Evolutionary conservation across 1,140 invertebrate genomes (phyloP).

Genomic region (Leptinotarsa undecemlineata): DNA sequence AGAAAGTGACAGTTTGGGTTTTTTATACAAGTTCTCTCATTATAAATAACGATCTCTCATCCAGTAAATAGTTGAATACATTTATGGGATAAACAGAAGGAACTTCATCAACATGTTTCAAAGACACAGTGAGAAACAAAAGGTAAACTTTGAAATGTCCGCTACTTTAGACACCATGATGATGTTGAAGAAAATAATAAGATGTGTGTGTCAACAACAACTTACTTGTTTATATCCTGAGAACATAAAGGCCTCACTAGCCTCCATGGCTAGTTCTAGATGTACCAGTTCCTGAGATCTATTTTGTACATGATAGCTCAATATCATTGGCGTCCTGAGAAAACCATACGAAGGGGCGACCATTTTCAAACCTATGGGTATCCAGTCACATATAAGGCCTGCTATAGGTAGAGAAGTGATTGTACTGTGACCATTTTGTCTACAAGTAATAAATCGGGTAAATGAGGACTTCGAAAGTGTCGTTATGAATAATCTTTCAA

Average conservation of each 20-base stretch:
- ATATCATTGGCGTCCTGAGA: constrained; percentile 69
- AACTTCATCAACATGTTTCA: not conserved
- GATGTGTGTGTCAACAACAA: no score
- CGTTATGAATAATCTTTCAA: no score
- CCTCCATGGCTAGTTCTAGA: constrained; percentile 75
- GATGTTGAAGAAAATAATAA: no score
- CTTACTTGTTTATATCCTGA: constrained; percentile 83
- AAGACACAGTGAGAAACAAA: no score
- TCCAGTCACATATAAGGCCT: constrained; percentile 65
- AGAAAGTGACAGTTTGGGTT: not conserved
- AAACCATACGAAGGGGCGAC: constrained; percentile 74
- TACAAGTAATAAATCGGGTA: constrained; percentile 21
- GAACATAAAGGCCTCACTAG: constrained; percentile 87
- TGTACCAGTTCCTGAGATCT: constrained; percentile 72
- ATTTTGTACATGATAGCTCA: constrained; percentile 75
- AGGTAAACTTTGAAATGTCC: no score
- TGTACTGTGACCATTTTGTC: constrained; percentile 46
- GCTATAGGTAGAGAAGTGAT: constrained; percentile 61
- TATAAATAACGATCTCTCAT: not conserved
- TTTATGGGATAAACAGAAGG: not conserved
- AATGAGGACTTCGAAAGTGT: no score
- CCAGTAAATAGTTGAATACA: not conserved
- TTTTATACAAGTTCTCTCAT: not conserved
- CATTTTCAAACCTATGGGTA: constrained; percentile 73
- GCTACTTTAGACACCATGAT: no score